phyloP scores from a whole-genome alignment of 2,888 invertebrate genomes.

The Drosophila stalkeri region DNA sequence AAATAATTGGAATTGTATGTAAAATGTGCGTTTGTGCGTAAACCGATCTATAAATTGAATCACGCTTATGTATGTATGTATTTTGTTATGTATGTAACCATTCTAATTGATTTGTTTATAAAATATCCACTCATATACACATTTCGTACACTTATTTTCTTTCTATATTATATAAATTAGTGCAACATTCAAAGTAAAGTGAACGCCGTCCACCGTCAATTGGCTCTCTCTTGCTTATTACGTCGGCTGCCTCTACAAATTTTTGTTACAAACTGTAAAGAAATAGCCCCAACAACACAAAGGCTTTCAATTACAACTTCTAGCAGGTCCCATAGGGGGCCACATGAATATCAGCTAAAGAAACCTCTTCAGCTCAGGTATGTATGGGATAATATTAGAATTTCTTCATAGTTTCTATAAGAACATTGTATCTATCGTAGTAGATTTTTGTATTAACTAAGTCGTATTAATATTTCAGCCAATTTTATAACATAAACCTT shows the following conservation, averaged over 20 bases:
- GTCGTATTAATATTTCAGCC: conserved; percentile 42
- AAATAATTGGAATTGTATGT: conserved; percentile 14
- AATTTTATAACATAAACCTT: conserved; percentile 56
- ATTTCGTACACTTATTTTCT: conserved; percentile 12
- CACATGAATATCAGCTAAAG: conserved; percentile 36
- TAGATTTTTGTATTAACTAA: background rate
- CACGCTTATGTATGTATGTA: conserved; percentile 11
- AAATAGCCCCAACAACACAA: conserved; percentile 9
- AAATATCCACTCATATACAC: background rate
- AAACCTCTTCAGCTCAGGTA: conserved; percentile 48
- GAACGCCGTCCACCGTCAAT: conserved; percentile 56
- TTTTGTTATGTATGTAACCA: conserved; percentile 7
- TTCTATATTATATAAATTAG: conserved; percentile 66
- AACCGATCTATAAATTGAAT: conserved; percentile 11
- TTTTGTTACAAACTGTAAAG: conserved; percentile 29
- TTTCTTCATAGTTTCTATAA: background rate
- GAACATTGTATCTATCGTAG: background rate
- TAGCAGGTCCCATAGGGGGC: conserved; percentile 41
- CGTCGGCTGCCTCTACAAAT: conserved; percentile 41
- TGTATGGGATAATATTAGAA: conserved; percentile 12
- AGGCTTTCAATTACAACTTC: conserved; percentile 19
- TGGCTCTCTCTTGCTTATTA: conserved; percentile 56
- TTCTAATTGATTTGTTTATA: conserved; percentile 11
- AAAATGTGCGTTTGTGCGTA: conserved; percentile 33
- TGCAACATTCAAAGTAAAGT: conserved; percentile 56